Conservation (phyloP, 2,797 vertebrate genomes). For the Pipistrellus kuhlii region DNA sequence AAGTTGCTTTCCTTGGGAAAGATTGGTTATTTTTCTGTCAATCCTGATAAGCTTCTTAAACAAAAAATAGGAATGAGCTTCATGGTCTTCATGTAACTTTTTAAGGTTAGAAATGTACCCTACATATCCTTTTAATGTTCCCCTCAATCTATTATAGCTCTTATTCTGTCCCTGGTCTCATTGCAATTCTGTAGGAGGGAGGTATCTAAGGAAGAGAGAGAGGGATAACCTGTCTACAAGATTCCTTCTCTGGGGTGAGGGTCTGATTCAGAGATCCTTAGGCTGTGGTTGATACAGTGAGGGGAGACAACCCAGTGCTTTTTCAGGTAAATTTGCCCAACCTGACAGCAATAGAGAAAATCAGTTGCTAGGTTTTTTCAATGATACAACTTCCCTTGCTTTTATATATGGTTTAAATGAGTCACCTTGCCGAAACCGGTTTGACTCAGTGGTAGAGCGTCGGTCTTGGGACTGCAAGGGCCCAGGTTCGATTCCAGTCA, state of each 20-base stretch:
- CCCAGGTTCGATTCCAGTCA: too few species aligned
- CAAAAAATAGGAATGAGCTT: not conserved
- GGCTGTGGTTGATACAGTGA: not conserved
- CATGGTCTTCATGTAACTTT: not conserved
- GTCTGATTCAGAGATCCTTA: not conserved
- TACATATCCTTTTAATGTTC: not conserved
- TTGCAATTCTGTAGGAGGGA: not conserved
- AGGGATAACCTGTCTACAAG: not conserved
- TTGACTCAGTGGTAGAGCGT: too few species aligned
- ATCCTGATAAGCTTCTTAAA: not conserved
- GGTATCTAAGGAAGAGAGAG: not conserved
- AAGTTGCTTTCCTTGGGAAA: not conserved
- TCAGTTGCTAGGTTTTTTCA: not conserved
- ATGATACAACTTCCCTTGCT: not conserved
- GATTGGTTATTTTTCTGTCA: not conserved
- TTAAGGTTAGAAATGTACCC: conserved; percentile 28
- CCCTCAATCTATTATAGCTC: not conserved
- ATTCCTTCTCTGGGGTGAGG: conserved; percentile 3
- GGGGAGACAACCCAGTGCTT: not conserved
- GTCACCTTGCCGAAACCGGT: not conserved
- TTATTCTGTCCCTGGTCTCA: not conserved
- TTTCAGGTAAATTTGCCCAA: conserved; percentile 1
- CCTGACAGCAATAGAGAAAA: not conserved
- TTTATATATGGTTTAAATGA: conserved; percentile 13
- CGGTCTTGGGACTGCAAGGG: too few species aligned